Percentiles rank a stretch among this genome's conserved stretches.
phyloP scores from a whole-genome alignment of 2,797 vertebrate genomes.

The Diplodus puntazzo region DNA sequence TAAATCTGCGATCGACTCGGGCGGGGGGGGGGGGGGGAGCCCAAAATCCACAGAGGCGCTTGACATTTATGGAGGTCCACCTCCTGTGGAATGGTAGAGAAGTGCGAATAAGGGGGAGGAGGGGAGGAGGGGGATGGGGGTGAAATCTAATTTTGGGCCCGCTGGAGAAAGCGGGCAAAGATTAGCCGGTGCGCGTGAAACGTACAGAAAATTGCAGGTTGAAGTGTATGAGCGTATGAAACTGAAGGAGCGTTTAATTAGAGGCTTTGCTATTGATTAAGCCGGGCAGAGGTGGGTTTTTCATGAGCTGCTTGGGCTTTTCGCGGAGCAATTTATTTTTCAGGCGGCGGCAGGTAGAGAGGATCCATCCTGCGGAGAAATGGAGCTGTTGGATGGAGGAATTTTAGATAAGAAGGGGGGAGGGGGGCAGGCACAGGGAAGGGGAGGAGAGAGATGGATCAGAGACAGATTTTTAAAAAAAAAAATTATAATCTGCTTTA shows the following conservation, averaged over 20 bases:
- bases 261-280: slow-evolving; percentile 76
- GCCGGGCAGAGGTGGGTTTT: slow-evolving; percentile 68
- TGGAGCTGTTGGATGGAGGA: slow-evolving; percentile 54
- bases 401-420: slow-evolving; percentile 44
- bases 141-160: slow-evolving; percentile 55
- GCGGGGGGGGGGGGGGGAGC: slow-evolving; percentile 42
- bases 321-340: slow-evolving; percentile 70
- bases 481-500: slow-evolving; percentile 8
- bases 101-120: slow-evolving; percentile 26
- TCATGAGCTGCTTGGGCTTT: slow-evolving; percentile 66
- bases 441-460: slow-evolving; percentile 14
- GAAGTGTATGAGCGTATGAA: slow-evolving; percentile 61
- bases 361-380: slow-evolving; percentile 66
- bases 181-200: slow-evolving; percentile 43
- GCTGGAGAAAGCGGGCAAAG: slow-evolving; percentile 32
- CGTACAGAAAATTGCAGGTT: slow-evolving; percentile 71
- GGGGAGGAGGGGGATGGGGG: not conserved
- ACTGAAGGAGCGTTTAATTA: slow-evolving; percentile 74
- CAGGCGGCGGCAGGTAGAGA: slow-evolving; percentile 53
- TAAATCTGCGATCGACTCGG: slow-evolving; percentile 86
- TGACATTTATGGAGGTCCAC: slow-evolving; percentile 84
- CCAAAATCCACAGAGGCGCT: slow-evolving; percentile 74
- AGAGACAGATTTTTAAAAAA: slow-evolving; percentile 21
- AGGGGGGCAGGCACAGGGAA: not conserved
- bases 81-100: slow-evolving; percentile 60